Conservation (phyloP, 1,140 invertebrate genomes). For the Cyclina sinensis region DNA sequence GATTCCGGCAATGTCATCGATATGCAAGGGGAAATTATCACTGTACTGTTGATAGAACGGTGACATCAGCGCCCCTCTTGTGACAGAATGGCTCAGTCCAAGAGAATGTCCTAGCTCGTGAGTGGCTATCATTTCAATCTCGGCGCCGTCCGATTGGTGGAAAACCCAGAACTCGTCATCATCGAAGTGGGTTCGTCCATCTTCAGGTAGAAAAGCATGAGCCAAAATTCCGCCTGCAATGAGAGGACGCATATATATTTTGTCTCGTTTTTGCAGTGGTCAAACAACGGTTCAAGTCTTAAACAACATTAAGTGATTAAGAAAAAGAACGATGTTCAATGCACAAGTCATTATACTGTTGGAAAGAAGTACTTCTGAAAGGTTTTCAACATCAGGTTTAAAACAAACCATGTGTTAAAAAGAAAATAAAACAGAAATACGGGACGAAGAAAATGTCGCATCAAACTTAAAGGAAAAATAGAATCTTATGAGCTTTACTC, state of each 20-base stretch:
- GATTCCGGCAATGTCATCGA: conserved; percentile 96
- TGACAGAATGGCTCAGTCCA: conserved; percentile 69
- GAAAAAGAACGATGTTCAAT: too few species aligned
- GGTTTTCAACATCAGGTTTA: too few species aligned
- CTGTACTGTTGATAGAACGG: conserved; percentile 62
- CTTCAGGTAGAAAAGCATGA: conserved; percentile 86
- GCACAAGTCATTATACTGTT: too few species aligned
- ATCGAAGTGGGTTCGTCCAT: conserved; percentile 88
- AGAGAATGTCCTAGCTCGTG: conserved; percentile 78
- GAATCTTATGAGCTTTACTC: too few species aligned
- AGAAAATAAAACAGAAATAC: too few species aligned
- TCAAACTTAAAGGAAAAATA: too few species aligned
- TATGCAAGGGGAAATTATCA: conserved; percentile 89
- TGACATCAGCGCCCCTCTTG: conserved; percentile 67
- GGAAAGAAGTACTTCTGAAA: too few species aligned
- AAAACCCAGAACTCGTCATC: conserved; percentile 79
- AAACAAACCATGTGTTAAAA: too few species aligned
- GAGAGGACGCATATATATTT: not conserved
- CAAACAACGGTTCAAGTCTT: too few species aligned
- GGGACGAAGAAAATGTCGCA: too few species aligned
- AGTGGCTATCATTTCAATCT: conserved; percentile 68
- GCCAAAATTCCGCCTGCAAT: conserved; percentile 74
- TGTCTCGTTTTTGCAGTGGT: too few species aligned
- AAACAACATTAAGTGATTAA: too few species aligned
- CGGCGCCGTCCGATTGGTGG: not conserved